Base-by-base conservation (phyloP, 1,140 invertebrate genomes). In the Cherax destructor region DNA sequence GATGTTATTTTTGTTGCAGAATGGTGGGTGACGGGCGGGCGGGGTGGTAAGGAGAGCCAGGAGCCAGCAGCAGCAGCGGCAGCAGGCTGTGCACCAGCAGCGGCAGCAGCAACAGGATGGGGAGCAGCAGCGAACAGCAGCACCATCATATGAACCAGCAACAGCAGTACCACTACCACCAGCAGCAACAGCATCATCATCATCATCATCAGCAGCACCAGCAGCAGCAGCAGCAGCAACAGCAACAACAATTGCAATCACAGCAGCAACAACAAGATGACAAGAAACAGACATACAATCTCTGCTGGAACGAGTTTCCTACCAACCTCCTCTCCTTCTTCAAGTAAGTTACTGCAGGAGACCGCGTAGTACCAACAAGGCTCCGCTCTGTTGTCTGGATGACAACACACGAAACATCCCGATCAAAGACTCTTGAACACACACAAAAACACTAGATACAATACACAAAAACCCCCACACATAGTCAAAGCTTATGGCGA, bases 221-320 rank as follows among this genome's bases (percentile, higher is more conserved):
- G 18, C 65, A 77, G 49, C 69, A 65, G 65, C 84, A 83, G 13
- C 59, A 76, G 21, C 56, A 92, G 50, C 85, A 81, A 24, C 41
- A 76, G 52, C 65, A 49, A 13, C 59, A 72, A 9, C 61, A 59
- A 7, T 21, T 83, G 16, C 65, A 85, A 50, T 24, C 41, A 13
- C 61, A 61, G 50, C 83, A 90, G 10, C 88, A 78, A 74, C 85
- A 91, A 77, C 85, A 92, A 74, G 89, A 86, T 85, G 89, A 91
- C 69, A 87, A 92, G 86, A 76, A 85, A 52, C 91, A 92, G 81
- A 88, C 92, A 0, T 93, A 93, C 76, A 93, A 91, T 74, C 87
- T 92, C 41, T 93, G 88, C 78, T 93, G 92, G 92, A 93, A 93
- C 52, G 91, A 92, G 65, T 93, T 93, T 78, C 90, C 91, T 18